Base-by-base conservation (phyloP, 1,140 invertebrate genomes). In the Tachypleus tridentatus region DNA sequence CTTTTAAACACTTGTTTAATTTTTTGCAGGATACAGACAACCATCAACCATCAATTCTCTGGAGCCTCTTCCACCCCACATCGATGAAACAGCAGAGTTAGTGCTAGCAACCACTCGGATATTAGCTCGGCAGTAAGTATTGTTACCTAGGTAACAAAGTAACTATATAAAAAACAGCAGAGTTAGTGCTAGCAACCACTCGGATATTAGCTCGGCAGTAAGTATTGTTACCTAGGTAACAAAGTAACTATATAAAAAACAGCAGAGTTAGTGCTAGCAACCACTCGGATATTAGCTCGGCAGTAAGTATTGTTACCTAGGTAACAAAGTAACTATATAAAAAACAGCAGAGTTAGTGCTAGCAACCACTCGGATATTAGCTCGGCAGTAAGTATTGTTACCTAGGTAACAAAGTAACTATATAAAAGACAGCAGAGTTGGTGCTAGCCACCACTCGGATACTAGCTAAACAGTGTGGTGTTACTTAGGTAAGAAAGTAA, bases 21-120 rank as follows among this genome's bases (percentile, higher is more conserved):
- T 54, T 54, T 8, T 8, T 7, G 10, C 58, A 66, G 65, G 57
- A 58, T 72, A 70, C 57, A 62, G 51, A 7, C 58, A 66, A 5
- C 70, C 70, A 4, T 54, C 54, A 49, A 53, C 60, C 6, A 60
- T 71, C 53, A 64, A 72, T 49, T 60, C 51, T 52, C 60, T 70
- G 49, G 66, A 71, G 54, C 68, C 70, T 29, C 29, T 11, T 11
- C 61, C 63, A 8, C 49, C 57, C 51, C 50, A 61, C 10, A 68
- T 72, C 29, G 68, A 53, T 51, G 50, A 48, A 4, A 64, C 70
- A 8, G 70, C 64, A 11, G 70, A 71, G 57, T 64, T 72, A 5
- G 58, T 51, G 10, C 59, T 70, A 8, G 62, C 64, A 61, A 64
- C 64, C 3, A 70, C 70, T 7, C 48, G 56, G 63, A 64, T 72